A percentile compares a stretch with the other conserved stretches of the same genome.
phyloP scores from a whole-genome alignment of 2,888 invertebrate genomes.

The Calliphora vomitoria region DNA sequence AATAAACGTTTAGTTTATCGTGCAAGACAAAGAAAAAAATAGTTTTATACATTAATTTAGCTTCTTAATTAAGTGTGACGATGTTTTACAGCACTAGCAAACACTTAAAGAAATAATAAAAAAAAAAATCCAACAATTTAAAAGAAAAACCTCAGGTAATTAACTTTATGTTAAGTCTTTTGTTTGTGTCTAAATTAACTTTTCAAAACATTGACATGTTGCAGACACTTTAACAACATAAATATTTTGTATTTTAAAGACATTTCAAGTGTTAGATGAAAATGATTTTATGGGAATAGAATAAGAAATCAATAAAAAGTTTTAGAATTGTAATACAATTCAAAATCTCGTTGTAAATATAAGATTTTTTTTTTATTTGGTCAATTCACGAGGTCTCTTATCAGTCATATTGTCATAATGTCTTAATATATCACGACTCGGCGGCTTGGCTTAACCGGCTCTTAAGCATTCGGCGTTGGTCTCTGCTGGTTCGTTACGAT shows the following conservation, averaged over 20 bases:
- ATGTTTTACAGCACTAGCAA: neutral
- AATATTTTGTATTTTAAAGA: neutral
- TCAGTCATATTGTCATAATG: too few species aligned
- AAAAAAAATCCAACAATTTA: neutral
- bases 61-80: slow-evolving; percentile 21
- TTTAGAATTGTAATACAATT: too few species aligned
- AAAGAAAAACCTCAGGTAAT: neutral
- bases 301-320: too few species aligned
- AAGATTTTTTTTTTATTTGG: too few species aligned
- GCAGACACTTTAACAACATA: neutral
- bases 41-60: neutral
- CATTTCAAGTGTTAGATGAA: neutral
- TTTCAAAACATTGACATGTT: neutral
- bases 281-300: neutral
- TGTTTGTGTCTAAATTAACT: neutral
- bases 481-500: too few species aligned
- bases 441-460: too few species aligned
- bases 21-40: neutral
- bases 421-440: too few species aligned
- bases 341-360: too few species aligned
- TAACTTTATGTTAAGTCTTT: slow-evolving; percentile 40
- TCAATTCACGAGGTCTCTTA: too few species aligned
- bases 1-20: neutral
- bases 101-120: neutral
- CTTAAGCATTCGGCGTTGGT: too few species aligned